These are phyloP conservation scores for Pycnomerus fuliginosus DNA, from an alignment of 2,888 invertebrate species.

Conservation along the genomic window DNA sequence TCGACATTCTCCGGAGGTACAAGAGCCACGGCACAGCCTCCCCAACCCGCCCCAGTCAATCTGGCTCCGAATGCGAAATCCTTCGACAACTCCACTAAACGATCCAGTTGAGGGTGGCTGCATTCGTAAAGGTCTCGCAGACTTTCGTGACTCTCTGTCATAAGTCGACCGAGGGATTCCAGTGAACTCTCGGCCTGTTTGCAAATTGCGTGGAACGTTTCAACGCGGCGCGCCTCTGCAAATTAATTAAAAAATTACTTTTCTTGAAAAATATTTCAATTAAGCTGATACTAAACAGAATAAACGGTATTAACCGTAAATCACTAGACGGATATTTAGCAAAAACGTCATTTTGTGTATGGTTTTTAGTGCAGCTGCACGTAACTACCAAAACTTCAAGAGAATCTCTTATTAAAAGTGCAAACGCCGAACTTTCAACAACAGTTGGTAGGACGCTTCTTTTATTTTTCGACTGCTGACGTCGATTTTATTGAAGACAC, in stretches of 20 bases:
- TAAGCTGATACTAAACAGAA: too few species aligned
- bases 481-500: too few species aligned
- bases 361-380: too few species aligned
- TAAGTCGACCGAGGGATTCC: conserved; percentile 71
- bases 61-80: conserved; percentile 72
- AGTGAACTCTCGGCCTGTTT: conserved; percentile 52
- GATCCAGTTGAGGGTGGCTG: conserved; percentile 85
- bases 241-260: conserved; percentile 1
- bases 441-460: too few species aligned
- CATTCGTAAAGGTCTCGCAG: conserved; percentile 87
- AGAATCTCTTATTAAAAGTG: too few species aligned
- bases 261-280: too few species aligned
- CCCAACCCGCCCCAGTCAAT: conserved; percentile 97
- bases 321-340: too few species aligned
- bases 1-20: conserved; percentile 66
- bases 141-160: conserved; percentile 88
- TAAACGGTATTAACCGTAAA: too few species aligned
- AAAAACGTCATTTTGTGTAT: too few species aligned
- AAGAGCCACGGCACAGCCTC: conserved; percentile 92
- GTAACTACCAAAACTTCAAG: too few species aligned
- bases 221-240: conserved; percentile 82
- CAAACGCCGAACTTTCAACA: too few species aligned
- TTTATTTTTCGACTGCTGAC: too few species aligned
- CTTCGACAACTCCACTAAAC: conserved; percentile 71
- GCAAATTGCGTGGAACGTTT: conserved; percentile 70